These are phyloP conservation scores for Pachycephala philippinensis DNA, from an alignment of 2,113 vertebrate genomes.

Conservation along the genomic window DNA sequence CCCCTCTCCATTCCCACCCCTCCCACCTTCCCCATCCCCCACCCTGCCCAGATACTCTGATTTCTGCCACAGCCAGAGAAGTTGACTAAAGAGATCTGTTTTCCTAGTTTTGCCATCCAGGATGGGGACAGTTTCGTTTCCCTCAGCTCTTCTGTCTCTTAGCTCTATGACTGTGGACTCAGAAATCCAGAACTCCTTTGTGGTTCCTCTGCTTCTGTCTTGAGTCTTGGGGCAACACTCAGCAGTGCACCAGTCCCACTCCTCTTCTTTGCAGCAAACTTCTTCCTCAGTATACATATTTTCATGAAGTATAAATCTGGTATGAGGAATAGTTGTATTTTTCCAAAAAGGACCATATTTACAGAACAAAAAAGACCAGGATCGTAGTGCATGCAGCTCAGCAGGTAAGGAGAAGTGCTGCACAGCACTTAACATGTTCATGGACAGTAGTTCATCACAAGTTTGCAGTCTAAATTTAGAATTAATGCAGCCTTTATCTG, in stretches of 20 bases:
- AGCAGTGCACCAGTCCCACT: background rate
- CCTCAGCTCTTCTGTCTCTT: background rate
- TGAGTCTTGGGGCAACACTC: background rate
- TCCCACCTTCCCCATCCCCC: accelerated
- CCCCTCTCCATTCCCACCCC: accelerated
- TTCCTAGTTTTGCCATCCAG: background rate
- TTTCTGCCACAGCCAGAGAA: background rate
- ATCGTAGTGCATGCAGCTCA: background rate
- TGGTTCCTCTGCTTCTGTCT: background rate
- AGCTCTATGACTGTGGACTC: accelerated
- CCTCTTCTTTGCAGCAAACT: background rate
- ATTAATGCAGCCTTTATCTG: background rate
- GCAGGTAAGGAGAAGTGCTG: background rate
- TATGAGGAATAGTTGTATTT: background rate
- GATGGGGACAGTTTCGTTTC: background rate
- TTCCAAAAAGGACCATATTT: background rate
- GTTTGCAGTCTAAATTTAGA: background rate
- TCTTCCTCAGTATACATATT: background rate
- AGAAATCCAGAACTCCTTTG: background rate
- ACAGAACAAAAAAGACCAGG: background rate
- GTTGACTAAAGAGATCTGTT: background rate
- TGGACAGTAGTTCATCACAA: background rate
- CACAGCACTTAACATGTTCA: background rate
- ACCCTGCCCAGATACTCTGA: background rate
- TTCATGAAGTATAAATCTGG: background rate